These are phyloP conservation scores for Coenobita brevimanus DNA, from an alignment of 1,140 invertebrate species.

Conservation along the genomic window DNA sequence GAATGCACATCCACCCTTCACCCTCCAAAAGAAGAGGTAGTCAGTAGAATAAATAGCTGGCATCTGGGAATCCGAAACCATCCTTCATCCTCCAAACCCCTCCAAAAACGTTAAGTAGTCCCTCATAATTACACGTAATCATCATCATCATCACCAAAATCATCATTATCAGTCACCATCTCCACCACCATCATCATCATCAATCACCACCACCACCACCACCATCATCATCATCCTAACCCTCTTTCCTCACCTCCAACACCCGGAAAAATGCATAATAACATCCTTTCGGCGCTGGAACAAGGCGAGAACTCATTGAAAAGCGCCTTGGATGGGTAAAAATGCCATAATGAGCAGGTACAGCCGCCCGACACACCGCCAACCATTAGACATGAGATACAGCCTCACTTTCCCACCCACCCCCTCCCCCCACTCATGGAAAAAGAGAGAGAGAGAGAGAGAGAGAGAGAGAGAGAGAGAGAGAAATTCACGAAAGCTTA, in stretches of 20 bases:
- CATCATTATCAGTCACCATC: too few relatives aligned
- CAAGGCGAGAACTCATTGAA: constrained; percentile 49
- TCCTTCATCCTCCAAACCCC: too few relatives aligned
- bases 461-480: not conserved
- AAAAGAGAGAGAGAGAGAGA: not conserved
- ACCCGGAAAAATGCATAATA: constrained; percentile 34
- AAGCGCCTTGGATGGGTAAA: constrained; percentile 33
- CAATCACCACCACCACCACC: not conserved
- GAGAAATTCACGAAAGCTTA: too few relatives aligned
- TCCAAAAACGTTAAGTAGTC: too few relatives aligned
- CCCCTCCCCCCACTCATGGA: constrained; percentile 31
- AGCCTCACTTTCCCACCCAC: not conserved
- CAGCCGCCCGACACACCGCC: constrained; percentile 28
- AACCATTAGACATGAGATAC: constrained; percentile 42
- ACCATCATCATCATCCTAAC: not conserved
- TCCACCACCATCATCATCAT: not conserved
- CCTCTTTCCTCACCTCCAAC: constrained; percentile 22
- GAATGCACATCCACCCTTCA: too few relatives aligned
- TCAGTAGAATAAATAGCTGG: too few relatives aligned
- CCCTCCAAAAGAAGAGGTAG: too few relatives aligned
- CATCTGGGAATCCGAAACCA: too few relatives aligned
- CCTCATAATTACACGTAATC: too few relatives aligned
- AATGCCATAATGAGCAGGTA: constrained; percentile 46
- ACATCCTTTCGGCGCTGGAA: constrained; percentile 37
- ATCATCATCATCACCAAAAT: too few relatives aligned